phyloP scores from a whole-genome alignment of 2,797 vertebrate genomes.

The Phalloptychus januarius region DNA sequence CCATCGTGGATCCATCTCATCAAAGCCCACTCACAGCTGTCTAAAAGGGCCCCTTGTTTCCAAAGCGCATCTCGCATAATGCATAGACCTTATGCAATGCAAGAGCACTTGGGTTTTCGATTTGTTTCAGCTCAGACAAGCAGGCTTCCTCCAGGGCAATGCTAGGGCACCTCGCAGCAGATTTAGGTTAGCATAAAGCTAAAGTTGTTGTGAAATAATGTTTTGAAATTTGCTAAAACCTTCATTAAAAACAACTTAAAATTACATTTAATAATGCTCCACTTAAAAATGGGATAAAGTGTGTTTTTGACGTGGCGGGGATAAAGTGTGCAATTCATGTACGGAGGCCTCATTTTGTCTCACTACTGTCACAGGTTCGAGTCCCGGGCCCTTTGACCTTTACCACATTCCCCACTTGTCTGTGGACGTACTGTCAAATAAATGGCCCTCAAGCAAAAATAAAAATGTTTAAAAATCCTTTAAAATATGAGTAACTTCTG shows the following conservation, averaged over 20 bases:
- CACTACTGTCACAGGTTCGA: too few relatives aligned
- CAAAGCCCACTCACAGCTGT: constrained; percentile 68
- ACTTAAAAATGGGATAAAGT: neutral
- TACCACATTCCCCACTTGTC: too few relatives aligned
- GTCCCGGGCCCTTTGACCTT: too few relatives aligned
- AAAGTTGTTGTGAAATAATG: too few relatives aligned
- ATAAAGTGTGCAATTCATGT: too few relatives aligned
- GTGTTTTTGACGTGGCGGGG: neutral
- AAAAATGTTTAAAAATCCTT: too few relatives aligned
- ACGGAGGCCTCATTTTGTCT: too few relatives aligned
- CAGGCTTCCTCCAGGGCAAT: neutral
- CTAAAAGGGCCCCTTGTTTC: constrained; percentile 52
- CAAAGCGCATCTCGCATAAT: constrained; percentile 28
- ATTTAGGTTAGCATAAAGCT: constrained; percentile 1
- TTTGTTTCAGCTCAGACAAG: constrained; percentile 10
- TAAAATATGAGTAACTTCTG: neutral
- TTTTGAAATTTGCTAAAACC: neutral
- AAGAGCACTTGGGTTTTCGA: constrained; percentile 31
- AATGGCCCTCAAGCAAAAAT: too few relatives aligned
- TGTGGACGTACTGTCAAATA: too few relatives aligned
- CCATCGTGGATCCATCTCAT: constrained; percentile 54
- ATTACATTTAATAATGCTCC: neutral
- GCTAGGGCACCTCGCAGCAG: neutral
- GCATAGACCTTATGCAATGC: constrained; percentile 39
- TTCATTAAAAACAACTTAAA: neutral